Percentiles rank a stretch among this genome's conserved stretches.
Conservation (phyloP, 2,888 invertebrate species). For the Sacculina carcini region DNA sequence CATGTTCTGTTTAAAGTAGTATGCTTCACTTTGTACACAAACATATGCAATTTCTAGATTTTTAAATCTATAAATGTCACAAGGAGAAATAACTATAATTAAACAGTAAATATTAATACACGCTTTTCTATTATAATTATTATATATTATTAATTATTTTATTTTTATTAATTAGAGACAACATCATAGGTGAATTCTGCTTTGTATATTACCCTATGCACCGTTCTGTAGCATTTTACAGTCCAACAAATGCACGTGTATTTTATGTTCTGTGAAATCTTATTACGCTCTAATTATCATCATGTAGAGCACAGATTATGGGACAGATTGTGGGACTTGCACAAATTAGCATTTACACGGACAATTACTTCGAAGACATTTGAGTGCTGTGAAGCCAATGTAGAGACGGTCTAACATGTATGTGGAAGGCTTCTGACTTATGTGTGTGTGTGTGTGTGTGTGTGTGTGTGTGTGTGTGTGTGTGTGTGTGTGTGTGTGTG, state of each 20-base stretch:
- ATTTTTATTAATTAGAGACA: background rate
- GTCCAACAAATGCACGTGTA: no score
- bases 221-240: no score
- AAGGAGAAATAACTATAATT: background rate
- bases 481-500: background rate
- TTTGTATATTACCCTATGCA: no score
- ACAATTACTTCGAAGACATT: background rate
- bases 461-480: constrained; percentile 4
- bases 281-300: no score
- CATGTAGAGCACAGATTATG: no score
- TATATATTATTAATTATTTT: background rate
- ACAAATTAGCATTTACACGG: background rate
- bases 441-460: background rate
- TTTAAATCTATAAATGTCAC: no score
- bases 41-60: no score
- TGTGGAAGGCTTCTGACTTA: background rate
- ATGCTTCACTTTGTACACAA: no score
- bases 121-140: background rate
- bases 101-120: background rate
- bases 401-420: background rate
- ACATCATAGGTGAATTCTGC: no score
- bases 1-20: no score
- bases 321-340: background rate
- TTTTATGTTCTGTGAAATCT: no score
- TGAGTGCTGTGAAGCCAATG: background rate